phyloP scores from a whole-genome alignment of 2,797 vertebrate genomes.

The Macropus fuliginosus region DNA sequence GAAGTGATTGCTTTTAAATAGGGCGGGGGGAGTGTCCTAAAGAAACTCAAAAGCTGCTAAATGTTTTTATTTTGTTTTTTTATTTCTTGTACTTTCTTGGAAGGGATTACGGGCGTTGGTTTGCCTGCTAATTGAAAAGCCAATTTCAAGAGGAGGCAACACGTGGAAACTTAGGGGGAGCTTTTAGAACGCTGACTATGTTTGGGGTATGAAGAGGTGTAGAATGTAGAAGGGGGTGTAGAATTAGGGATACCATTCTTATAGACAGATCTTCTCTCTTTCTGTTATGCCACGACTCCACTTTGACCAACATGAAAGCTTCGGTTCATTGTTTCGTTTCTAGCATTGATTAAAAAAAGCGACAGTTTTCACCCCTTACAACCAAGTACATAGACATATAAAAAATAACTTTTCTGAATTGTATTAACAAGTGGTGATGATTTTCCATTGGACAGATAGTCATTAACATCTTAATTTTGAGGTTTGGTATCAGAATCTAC shows the following conservation, averaged over 20 bases:
- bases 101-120: neutral
- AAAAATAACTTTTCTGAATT: conserved; percentile 19
- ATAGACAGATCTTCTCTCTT: neutral
- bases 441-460: conserved; percentile 1
- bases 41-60: neutral
- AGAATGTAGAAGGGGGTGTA: neutral
- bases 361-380: conserved; percentile 24
- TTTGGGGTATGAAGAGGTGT: neutral
- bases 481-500: conserved; percentile 13
- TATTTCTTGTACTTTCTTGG: neutral
- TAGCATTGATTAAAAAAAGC: conserved; percentile 41
- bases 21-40: neutral
- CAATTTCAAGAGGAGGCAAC: neutral
- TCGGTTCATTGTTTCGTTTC: conserved; percentile 37
- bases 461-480: conserved; percentile 15
- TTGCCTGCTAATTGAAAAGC: conserved; percentile 29
- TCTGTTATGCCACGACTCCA: neutral
- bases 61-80: neutral
- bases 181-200: neutral
- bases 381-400: conserved; percentile 14
- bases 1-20: neutral
- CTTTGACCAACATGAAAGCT: conserved; percentile 13
- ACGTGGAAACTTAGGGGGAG: neutral
- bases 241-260: neutral
- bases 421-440: neutral